Evolutionary conservation across 2,888 invertebrate genomes (phyloP).

Genomic region (Torymus tubicola): DNA sequence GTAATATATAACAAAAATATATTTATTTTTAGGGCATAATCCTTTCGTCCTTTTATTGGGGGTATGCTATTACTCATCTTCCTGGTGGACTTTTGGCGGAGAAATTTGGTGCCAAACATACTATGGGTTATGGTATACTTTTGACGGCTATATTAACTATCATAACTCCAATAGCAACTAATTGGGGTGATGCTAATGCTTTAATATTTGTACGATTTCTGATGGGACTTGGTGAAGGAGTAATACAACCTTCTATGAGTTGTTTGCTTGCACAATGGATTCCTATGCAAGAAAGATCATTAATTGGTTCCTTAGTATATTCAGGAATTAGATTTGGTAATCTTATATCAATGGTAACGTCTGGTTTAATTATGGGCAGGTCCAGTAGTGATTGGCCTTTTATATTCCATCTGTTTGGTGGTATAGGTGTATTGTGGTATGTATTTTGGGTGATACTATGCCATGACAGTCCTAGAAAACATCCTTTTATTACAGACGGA

Average conservation of each 20-base stretch:
- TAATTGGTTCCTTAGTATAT: constrained; percentile 85
- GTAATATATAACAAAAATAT: not conserved
- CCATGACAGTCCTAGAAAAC: constrained; percentile 66
- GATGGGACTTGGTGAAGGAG: constrained; percentile 89
- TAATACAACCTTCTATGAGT: constrained; percentile 88
- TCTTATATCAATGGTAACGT: constrained; percentile 80
- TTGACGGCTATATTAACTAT: constrained; percentile 87
- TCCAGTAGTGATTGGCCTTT: constrained; percentile 82
- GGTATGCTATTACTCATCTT: constrained; percentile 86
- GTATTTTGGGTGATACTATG: constrained; percentile 78
- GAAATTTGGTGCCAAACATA: constrained; percentile 88
- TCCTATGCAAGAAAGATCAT: constrained; percentile 84
- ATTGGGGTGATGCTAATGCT: constrained; percentile 80
- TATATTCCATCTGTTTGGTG: constrained; percentile 88
- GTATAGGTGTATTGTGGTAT: constrained; percentile 84
- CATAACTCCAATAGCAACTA: constrained; percentile 85
- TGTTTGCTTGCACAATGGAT: constrained; percentile 87
- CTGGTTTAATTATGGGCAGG: constrained; percentile 79
- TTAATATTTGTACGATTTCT: constrained; percentile 84
- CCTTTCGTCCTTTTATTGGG: constrained; percentile 88
- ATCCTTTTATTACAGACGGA: constrained; percentile 67
- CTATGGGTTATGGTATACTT: constrained; percentile 86
- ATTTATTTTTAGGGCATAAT: constrained; percentile 81
- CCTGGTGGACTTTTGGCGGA: constrained; percentile 88
- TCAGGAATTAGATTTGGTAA: constrained; percentile 85